phyloP scores from a whole-genome alignment of 2,797 vertebrate species.

The Erpetoichthys calabaricus region DNA sequence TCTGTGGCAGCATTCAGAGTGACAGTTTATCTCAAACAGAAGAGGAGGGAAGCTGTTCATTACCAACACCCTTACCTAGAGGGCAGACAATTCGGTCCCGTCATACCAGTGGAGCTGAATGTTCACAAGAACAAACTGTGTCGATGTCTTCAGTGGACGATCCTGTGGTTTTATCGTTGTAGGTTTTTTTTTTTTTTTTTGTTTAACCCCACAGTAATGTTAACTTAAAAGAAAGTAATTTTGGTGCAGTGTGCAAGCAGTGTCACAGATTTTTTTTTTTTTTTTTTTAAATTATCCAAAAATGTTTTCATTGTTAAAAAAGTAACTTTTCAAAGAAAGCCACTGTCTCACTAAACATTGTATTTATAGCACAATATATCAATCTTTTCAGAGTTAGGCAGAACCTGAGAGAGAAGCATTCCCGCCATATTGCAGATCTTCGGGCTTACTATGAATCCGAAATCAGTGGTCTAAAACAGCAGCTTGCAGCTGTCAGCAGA shows the following conservation, averaged over 20 bases:
- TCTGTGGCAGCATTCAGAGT: slow-evolving; percentile 25
- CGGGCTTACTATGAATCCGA: slow-evolving; percentile 86
- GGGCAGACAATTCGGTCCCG: slow-evolving; percentile 24
- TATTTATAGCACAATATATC: too few species aligned
- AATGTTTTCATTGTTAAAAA: too few species aligned
- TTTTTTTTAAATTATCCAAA: too few species aligned
- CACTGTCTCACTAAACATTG: too few species aligned
- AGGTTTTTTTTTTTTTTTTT: slow-evolving; percentile 31
- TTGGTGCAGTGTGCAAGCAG: too few species aligned
- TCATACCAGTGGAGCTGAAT: slow-evolving; percentile 27
- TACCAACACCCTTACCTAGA: slow-evolving; percentile 32
- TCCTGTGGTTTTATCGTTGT: slow-evolving; percentile 80
- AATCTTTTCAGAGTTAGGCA: slow-evolving; percentile 60
- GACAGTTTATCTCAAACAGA: slow-evolving; percentile 36
- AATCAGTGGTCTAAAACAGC: slow-evolving; percentile 66
- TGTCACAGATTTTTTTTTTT: too few species aligned
- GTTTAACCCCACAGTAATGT: too few species aligned
- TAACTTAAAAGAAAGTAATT: too few species aligned
- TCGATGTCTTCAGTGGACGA: slow-evolving; percentile 56
- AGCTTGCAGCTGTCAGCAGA: slow-evolving; percentile 56
- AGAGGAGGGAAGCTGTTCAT: slow-evolving; percentile 54
- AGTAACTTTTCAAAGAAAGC: too few species aligned
- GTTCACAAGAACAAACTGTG: slow-evolving; percentile 35
- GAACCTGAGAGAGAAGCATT: slow-evolving; percentile 82
- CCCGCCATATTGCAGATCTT: slow-evolving; percentile 77